Evolutionary conservation across 2,797 vertebrate genomes (phyloP).

Genomic region (Sebastes iracundus): DNA sequence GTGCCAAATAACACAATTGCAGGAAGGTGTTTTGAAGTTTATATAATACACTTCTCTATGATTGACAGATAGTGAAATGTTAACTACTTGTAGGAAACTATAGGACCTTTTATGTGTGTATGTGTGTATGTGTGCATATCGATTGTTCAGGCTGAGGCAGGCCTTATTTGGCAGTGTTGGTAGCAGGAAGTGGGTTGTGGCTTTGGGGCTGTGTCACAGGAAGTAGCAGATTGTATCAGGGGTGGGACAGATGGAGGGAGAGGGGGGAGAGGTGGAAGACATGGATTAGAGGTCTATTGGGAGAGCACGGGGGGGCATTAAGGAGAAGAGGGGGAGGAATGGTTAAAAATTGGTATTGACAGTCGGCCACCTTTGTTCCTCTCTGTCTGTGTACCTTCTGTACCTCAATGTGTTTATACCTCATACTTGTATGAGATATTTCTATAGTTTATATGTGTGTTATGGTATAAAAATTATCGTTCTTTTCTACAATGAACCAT

Average conservation of each 20-base stretch:
- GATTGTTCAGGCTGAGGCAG: conserved; percentile 39
- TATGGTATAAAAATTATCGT: background rate
- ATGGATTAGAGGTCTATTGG: conserved; percentile 66
- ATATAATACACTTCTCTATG: background rate
- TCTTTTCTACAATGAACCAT: background rate
- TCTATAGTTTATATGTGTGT: background rate
- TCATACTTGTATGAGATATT: background rate
- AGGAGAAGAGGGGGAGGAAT: conserved; percentile 37
- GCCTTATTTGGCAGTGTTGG: conserved; percentile 79
- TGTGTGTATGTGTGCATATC: conserved; percentile 6
- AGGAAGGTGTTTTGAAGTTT: conserved; percentile 48
- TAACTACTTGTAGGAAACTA: conserved; percentile 1
- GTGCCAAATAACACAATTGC: conserved; percentile 46
- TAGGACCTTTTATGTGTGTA: background rate
- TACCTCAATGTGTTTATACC: background rate
- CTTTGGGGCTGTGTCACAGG: conserved; percentile 79
- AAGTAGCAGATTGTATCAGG: conserved; percentile 83
- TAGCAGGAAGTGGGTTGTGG: conserved; percentile 82
- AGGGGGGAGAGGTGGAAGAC: conserved; percentile 56
- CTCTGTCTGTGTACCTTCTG: background rate
- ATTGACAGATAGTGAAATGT: conserved; percentile 17
- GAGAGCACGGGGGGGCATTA: conserved; percentile 33
- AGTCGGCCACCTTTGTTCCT: conserved; percentile 6
- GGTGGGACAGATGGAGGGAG: conserved; percentile 71
- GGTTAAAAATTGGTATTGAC: conserved; percentile 8